Conservation (phyloP, 2,113 vertebrate species). For the Cyprinodon brontotheroides region DNA sequence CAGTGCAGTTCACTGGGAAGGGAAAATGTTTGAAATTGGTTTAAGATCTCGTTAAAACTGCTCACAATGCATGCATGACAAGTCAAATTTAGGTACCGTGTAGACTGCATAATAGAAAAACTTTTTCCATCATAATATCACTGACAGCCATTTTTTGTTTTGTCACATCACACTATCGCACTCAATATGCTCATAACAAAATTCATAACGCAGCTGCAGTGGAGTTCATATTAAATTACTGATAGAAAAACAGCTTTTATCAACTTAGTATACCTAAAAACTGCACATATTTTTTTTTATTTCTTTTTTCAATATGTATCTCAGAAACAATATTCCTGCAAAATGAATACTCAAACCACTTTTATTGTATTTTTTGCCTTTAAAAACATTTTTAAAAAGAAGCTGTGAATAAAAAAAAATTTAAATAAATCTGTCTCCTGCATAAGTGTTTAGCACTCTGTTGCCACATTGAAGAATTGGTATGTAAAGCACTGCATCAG, state of each 20-base stretch:
- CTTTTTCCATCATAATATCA: not conserved
- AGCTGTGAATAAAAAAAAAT: constrained; percentile 18
- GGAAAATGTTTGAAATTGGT: not conserved
- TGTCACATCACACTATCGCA: not conserved
- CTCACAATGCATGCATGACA: not conserved
- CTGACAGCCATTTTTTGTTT: not conserved
- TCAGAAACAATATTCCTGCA: not conserved
- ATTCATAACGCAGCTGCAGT: not conserved
- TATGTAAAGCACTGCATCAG: constrained; percentile 52
- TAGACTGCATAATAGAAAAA: not conserved
- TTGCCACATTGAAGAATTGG: constrained; percentile 28
- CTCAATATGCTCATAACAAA: not conserved
- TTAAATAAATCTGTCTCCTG: not conserved
- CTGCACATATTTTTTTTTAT: not conserved
- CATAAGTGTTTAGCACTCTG: constrained; percentile 22
- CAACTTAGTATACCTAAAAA: not conserved
- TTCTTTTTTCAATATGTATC: not conserved
- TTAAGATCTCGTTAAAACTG: not conserved
- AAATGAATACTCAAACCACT: not conserved
- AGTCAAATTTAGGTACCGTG: not conserved
- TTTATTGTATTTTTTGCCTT: not conserved
- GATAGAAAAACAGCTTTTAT: not conserved
- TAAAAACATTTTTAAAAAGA: constrained; percentile 2
- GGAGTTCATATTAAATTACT: not conserved
- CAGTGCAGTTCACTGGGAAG: not conserved